Evolutionary conservation across 2,797 vertebrate genomes (phyloP).

Genomic region (Hypotaenidia okinawae): DNA sequence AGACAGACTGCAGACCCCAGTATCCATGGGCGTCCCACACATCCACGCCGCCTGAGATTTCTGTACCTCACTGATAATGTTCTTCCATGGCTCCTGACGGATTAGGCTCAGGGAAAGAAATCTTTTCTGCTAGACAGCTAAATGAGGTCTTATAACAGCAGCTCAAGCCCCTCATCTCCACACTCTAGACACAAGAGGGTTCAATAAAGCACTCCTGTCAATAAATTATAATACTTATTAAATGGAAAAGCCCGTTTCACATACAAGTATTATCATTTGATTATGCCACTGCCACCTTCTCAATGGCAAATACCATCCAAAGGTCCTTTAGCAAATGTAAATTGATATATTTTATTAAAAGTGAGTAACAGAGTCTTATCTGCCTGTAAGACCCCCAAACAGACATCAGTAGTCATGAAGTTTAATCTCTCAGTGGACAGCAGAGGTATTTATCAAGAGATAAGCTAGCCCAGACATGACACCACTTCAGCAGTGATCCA

Average conservation of each 20-base stretch:
- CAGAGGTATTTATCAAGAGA: constrained; percentile 53
- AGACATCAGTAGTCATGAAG: constrained; percentile 23
- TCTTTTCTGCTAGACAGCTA: constrained; percentile 79
- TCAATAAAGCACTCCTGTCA: constrained; percentile 43
- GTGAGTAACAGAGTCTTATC: background rate
- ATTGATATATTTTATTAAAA: constrained; percentile 39
- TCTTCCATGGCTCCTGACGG: constrained; percentile 75
- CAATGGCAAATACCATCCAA: background rate
- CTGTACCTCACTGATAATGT: constrained; percentile 73
- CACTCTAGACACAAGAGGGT: constrained; percentile 64
- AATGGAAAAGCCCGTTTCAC: constrained; percentile 27
- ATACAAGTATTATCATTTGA: background rate
- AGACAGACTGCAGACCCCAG: constrained; percentile 70
- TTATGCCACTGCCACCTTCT: constrained; percentile 19
- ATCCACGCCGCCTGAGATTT: background rate
- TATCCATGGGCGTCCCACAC: background rate
- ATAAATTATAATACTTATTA: constrained; percentile 2
- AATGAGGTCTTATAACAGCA: constrained; percentile 78
- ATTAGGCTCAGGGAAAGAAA: constrained; percentile 78
- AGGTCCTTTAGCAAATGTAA: constrained; percentile 13
- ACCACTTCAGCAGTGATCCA: constrained; percentile 45
- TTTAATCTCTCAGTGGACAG: constrained; percentile 55
- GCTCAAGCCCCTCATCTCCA: constrained; percentile 3
- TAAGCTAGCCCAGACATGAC: constrained; percentile 50
- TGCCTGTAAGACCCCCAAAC: constrained; percentile 20